These are phyloP conservation scores for Protosalanx chinensis DNA, from an alignment of 2,797 vertebrate species.

Conservation along the genomic window DNA sequence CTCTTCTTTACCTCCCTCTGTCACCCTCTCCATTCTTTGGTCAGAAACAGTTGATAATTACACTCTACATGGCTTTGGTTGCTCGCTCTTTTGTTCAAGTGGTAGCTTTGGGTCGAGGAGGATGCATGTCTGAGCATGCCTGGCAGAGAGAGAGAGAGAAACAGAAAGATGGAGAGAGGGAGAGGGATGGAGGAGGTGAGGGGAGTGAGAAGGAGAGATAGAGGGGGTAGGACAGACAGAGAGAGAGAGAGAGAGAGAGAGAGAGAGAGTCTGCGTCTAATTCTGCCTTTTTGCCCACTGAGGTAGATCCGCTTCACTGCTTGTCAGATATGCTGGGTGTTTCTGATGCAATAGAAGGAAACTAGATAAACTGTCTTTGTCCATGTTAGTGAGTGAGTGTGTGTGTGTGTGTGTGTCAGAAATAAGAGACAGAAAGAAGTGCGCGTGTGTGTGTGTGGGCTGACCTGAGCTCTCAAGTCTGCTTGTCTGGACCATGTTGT, in stretches of 20 bases:
- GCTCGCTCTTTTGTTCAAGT: background rate
- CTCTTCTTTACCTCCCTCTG: background rate
- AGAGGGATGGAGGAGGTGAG: background rate
- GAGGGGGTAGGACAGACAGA: slow-evolving; percentile 7
- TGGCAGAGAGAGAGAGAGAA: background rate
- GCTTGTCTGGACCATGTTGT: slow-evolving; percentile 63
- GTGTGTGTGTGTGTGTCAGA: slow-evolving; percentile 29
- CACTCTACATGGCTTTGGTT: background rate
- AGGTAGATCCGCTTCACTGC: slow-evolving; percentile 27
- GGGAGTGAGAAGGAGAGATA: background rate
- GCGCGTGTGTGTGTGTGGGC: slow-evolving; percentile 8
- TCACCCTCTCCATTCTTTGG: background rate
- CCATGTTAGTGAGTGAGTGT: slow-evolving; percentile 11
- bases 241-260: slow-evolving; percentile 15
- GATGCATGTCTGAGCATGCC: background rate
- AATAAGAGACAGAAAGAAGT: background rate
- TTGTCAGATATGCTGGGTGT: slow-evolving; percentile 42
- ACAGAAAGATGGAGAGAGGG: background rate
- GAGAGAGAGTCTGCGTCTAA: background rate
- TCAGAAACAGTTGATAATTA: background rate
- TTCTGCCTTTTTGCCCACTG: slow-evolving; percentile 22
- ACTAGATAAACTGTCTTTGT: slow-evolving; percentile 19
- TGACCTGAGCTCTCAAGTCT: slow-evolving; percentile 40
- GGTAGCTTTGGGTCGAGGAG: background rate
- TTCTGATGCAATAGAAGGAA: slow-evolving; percentile 64